Percentiles rank a stretch among this genome's conserved stretches.
These are phyloP conservation scores for Oncorhynchus kisutch DNA, from an alignment of 2,113 vertebrate genomes.

Conservation along the genomic window DNA sequence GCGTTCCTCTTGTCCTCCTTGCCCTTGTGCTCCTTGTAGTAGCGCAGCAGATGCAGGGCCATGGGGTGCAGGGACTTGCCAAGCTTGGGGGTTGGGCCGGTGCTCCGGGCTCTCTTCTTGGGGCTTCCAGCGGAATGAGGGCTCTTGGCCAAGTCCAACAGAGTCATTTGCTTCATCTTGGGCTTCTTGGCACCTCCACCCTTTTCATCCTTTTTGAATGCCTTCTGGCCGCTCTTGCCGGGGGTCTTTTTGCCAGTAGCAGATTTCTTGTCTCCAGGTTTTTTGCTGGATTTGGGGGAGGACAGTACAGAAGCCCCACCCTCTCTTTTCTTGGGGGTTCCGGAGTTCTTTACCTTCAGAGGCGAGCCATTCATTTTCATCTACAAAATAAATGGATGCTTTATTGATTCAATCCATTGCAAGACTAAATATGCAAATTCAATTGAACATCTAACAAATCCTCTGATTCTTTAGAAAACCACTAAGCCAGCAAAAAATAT, in stretches of 20 bases:
- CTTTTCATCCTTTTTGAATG: slow-evolving; percentile 84
- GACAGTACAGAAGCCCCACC: slow-evolving; percentile 64
- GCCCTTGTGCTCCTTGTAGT: slow-evolving; percentile 93
- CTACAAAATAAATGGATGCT: background rate
- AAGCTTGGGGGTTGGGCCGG: slow-evolving; percentile 80
- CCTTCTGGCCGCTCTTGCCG: slow-evolving; percentile 79
- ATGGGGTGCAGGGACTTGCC: slow-evolving; percentile 90
- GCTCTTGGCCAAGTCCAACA: slow-evolving; percentile 91
- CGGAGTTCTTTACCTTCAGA: slow-evolving; percentile 88
- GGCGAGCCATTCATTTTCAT: slow-evolving; percentile 85
- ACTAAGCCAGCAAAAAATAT: too few relatives aligned
- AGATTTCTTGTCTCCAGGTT: slow-evolving; percentile 62
- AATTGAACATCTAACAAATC: background rate
- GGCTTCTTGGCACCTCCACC: slow-evolving; percentile 73
- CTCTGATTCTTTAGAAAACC: too few relatives aligned
- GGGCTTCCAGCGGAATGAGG: slow-evolving; percentile 72
- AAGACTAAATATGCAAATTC: too few relatives aligned
- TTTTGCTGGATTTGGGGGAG: slow-evolving; percentile 56
- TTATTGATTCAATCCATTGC: too few relatives aligned
- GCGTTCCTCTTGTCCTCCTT: slow-evolving; percentile 89
- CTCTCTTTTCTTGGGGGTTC: slow-evolving; percentile 80
- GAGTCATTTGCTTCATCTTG: slow-evolving; percentile 96
- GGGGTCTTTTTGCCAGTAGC: slow-evolving; percentile 63
- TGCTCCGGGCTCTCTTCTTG: slow-evolving; percentile 72
- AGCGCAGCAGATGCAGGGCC: slow-evolving; percentile 90